phyloP scores from a whole-genome alignment of 2,797 vertebrate genomes.

The Fringilla coelebs region DNA sequence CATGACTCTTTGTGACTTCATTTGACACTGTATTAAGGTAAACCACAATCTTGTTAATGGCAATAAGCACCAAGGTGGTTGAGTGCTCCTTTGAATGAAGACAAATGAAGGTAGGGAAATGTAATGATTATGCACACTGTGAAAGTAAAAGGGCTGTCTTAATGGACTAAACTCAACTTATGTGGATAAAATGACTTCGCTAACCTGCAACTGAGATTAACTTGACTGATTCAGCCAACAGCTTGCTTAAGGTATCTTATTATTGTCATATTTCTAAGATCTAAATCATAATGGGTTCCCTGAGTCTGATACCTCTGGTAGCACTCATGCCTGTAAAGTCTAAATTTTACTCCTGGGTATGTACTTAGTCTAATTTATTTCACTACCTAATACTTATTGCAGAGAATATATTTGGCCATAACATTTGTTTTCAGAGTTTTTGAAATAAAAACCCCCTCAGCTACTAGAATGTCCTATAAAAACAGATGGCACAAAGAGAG shows the following conservation, averaged over 20 bases:
- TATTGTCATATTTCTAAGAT: not conserved
- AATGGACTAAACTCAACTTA: slow-evolving; percentile 3
- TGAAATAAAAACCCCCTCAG: not conserved
- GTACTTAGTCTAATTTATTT: slow-evolving; percentile 46
- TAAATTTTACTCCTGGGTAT: slow-evolving; percentile 45
- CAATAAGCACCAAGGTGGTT: not conserved
- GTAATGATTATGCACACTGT: not conserved
- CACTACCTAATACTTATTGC: not conserved
- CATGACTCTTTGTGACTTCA: not conserved
- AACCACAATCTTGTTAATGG: slow-evolving; percentile 12
- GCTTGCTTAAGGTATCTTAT: not conserved
- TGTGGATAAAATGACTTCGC: not conserved
- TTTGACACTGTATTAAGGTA: slow-evolving; percentile 3
- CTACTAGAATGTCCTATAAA: not conserved
- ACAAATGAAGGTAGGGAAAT: slow-evolving; percentile 12
- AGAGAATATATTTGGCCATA: not conserved
- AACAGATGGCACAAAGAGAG: not conserved
- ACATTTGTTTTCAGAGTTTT: slow-evolving; percentile 8
- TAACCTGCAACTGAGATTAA: not conserved
- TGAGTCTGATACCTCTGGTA: not conserved
- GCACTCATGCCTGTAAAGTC: not conserved
- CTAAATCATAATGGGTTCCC: not conserved
- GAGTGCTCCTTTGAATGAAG: slow-evolving; percentile 24
- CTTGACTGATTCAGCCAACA: not conserved
- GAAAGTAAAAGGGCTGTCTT: slow-evolving; percentile 2